phyloP scores from a whole-genome alignment of 2,888 invertebrate genomes.

The Spilarctia lutea region DNA sequence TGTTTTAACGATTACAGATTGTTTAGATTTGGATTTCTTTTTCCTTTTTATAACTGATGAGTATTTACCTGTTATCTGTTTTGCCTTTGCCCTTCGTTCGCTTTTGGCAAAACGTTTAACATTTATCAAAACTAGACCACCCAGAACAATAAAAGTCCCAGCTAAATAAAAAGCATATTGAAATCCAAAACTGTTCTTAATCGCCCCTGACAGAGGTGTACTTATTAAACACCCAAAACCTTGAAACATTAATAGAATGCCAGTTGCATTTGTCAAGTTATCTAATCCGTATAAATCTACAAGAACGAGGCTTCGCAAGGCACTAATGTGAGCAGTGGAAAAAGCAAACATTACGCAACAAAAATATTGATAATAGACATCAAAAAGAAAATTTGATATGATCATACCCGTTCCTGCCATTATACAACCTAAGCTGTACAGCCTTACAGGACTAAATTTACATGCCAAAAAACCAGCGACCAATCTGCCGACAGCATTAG shows the following conservation, averaged over 20 bases:
- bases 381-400: slow-evolving; percentile 66
- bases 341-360: slow-evolving; percentile 73
- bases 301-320: slow-evolving; percentile 70
- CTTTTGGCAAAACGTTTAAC: slow-evolving; percentile 52
- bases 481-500: slow-evolving; percentile 72
- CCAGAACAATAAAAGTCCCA: slow-evolving; percentile 67
- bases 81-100: slow-evolving; percentile 38
- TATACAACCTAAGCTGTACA: slow-evolving; percentile 55
- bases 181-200: slow-evolving; percentile 68
- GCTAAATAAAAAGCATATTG: slow-evolving; percentile 69
- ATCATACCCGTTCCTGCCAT: slow-evolving; percentile 66
- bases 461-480: slow-evolving; percentile 65
- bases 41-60: slow-evolving; percentile 3
- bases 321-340: slow-evolving; percentile 64
- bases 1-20: not conserved
- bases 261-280: slow-evolving; percentile 78
- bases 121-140: slow-evolving; percentile 66
- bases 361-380: slow-evolving; percentile 70
- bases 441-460: slow-evolving; percentile 64
- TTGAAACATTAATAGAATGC: slow-evolving; percentile 75
- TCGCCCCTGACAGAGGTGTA: slow-evolving; percentile 70
- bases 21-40: not conserved
- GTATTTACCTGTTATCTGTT: not conserved
- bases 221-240: slow-evolving; percentile 75
- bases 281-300: slow-evolving; percentile 78